Evolutionary conservation across 2,797 vertebrate species (phyloP).

Genomic region (Schizopygopsis malacanthus): DNA sequence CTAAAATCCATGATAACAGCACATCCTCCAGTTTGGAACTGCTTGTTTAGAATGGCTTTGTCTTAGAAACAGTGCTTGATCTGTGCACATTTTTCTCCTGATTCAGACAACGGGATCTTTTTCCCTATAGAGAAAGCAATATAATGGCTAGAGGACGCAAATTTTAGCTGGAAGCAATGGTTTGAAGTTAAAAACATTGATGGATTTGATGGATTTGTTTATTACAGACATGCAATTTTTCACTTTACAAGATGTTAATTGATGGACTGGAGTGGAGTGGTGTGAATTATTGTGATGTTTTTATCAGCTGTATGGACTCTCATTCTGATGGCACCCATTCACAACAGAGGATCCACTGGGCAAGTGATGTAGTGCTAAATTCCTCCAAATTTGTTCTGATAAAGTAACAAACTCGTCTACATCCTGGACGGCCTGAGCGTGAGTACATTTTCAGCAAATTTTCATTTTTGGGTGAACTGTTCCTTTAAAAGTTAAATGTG

Average conservation of each 20-base stretch:
- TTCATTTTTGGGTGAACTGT: neutral
- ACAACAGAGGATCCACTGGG: neutral
- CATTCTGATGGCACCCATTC: neutral
- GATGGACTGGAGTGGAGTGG: neutral
- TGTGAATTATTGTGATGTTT: neutral
- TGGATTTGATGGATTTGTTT: neutral
- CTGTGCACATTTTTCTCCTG: neutral
- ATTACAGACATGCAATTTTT: neutral
- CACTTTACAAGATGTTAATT: neutral
- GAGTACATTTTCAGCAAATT: neutral
- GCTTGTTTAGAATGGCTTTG: neutral
- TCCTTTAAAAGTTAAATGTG: neutral
- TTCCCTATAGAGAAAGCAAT: neutral
- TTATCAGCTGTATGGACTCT: neutral
- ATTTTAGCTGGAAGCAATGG: neutral
- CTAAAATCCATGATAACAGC: neutral
- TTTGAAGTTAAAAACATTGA: neutral
- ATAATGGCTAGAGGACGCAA: neutral
- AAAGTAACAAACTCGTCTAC: too few species aligned
- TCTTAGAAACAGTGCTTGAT: neutral
- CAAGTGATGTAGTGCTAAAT: neutral
- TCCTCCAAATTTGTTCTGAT: neutral
- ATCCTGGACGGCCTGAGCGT: too few species aligned
- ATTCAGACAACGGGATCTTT: neutral
- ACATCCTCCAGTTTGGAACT: neutral